Evolutionary conservation across 2,113 vertebrate genomes (phyloP), one percentile per base, ranked within the genome.

Genomic region (Myotis yumanensis): DNA sequence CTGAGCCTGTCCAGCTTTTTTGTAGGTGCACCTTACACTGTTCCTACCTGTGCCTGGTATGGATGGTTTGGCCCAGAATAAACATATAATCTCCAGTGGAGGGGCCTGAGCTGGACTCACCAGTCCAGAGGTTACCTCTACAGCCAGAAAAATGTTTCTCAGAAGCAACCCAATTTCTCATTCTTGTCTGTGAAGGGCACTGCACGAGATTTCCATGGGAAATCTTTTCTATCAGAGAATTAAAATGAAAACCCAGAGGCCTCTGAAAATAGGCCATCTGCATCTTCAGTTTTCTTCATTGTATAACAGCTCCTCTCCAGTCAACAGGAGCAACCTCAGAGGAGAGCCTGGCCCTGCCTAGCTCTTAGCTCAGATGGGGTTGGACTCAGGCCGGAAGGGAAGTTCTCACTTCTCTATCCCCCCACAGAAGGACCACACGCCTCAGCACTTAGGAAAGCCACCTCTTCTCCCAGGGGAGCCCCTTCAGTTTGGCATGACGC

Each of bases 191-290:
- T 86, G 76, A 96, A 90, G 54, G 69, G 28, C 59, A 43, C 15
- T 51, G 62, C 62, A 46, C 7, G 73, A 71, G 80, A 85, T 64
- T 88, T 71, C 72, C 76, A 43, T 40, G 32, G 54, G 90, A 93
- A 72, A 59, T 30, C 73, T 96, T 83, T 92, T 35, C 4, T 81
- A 40, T 32, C 20, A 95, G 12, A 51, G 46, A 96, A 94, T 91
- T 76, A 94, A 86, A 87, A 93, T 95, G 80, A 96, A 96, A 35
- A 62, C 75, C 16, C 25, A 12, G 68, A 79, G 28, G 76, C 37
- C 88, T 86, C 71, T 95, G 64, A 96, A 86, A 96, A 82, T 23
- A 40, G 86, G 52, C 40, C 66, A n/a, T 57, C 35, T 75, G 73
- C 92, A 73, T 95, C 20, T 57, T 92, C 76, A 85, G 68, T 16